Evolutionary conservation across 2,888 invertebrate genomes (phyloP), one percentile per base, ranked within the genome.

Genomic region (Eumacrocentrus americanus): DNA sequence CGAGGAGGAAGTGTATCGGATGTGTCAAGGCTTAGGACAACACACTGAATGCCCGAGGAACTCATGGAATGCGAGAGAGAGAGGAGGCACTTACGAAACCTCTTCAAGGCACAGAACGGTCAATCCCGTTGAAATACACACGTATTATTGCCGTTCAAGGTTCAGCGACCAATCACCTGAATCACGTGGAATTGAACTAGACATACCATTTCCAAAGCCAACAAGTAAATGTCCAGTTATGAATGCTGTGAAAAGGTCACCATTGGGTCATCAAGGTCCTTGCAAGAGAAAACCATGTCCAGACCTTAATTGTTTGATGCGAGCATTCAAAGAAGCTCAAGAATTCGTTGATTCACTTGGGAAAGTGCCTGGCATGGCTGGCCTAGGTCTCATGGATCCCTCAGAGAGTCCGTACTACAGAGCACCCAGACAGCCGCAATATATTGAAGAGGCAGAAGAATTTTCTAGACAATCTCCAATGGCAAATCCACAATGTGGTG

Each of bases 281-380:
- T 74, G 72, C 37, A 65, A 61, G 12, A 73, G 70, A 23, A 72
- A 69, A 16, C 69, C 72, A 0, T 74, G 73, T 29, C 40, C 66
- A 2, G 73, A 73, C 9, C 64, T 73, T 1, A 76, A 77, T 12
- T 72, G 72, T 47, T 53, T 79, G 34, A 70, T 77, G 3, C 68
- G 72, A 37, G 70, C 73, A 3, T 73, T 77, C 51, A 63, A 70
- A 11, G 75, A 79, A 11, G 73, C 74, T 0, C 76, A 79, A 56
- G 71, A 76, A 1, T 78, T 79, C 47, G 77, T 79, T 0, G 72
- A 79, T 40, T 73, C 74, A 0, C 58, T 79, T 9, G 77, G 77
- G 0, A 75, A 70, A 46, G 74, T 73, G 9, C 72, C 73, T 1
- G 78, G 77, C 0, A 57, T 78, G 1, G 67, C 69, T 4, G 79